Conservation (phyloP, 2,113 vertebrate genomes). For the Mobula birostris region DNA sequence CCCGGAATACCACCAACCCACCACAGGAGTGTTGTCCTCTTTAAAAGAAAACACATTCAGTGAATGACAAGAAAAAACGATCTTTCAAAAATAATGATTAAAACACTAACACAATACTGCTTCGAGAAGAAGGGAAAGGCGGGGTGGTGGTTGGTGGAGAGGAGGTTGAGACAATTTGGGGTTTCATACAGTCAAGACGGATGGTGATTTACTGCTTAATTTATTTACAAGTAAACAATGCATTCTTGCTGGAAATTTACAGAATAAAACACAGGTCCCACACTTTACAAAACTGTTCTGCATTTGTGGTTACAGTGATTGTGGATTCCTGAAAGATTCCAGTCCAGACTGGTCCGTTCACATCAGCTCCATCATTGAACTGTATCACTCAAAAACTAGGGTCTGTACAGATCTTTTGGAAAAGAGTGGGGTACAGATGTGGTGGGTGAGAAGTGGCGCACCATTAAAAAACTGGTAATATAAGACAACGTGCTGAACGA, state of each 20-base stretch:
- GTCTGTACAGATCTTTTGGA: background rate
- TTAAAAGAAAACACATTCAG: background rate
- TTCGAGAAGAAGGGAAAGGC: background rate
- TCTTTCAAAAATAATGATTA: background rate
- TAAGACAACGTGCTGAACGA: background rate
- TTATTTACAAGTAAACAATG: background rate
- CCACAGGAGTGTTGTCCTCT: background rate
- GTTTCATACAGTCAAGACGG: background rate
- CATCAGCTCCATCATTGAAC: background rate
- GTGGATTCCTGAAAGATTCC: background rate
- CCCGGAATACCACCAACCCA: background rate
- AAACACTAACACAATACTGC: background rate
- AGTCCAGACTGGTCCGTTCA: background rate
- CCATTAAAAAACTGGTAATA: background rate
- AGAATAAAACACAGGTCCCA: background rate
- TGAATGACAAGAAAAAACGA: background rate
- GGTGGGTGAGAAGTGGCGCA: background rate
- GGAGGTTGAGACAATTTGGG: background rate
- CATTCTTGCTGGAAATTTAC: background rate
- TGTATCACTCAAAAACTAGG: background rate
- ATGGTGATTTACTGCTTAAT: background rate
- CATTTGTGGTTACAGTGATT: background rate
- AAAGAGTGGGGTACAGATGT: background rate
- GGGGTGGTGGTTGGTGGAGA: background rate
- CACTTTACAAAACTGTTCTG: background rate